phyloP scores from a whole-genome alignment of 2,113 vertebrate genomes.

The Cygnus buccinator region DNA sequence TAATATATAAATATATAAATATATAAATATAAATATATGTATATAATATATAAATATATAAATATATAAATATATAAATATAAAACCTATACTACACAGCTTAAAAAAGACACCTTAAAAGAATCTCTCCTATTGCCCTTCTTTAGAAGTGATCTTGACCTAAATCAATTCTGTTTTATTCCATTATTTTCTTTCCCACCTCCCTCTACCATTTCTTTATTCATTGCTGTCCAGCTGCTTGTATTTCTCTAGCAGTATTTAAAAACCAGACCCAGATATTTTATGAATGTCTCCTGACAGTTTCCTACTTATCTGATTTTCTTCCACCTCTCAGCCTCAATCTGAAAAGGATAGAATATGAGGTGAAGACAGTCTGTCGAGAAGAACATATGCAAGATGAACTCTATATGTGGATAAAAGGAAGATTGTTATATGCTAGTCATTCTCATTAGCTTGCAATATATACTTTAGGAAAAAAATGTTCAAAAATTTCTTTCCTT shows the following conservation, averaged over 20 bases:
- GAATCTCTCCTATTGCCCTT: neutral
- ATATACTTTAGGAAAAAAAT: neutral
- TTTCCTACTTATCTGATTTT: neutral
- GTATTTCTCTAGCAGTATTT: neutral
- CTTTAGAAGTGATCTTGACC: neutral
- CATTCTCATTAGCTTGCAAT: neutral
- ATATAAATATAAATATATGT: too few species aligned
- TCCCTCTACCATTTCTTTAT: neutral
- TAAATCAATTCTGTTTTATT: neutral
- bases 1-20: too few species aligned
- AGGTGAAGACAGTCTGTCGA: neutral
- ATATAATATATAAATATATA: too few species aligned
- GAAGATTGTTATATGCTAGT: neutral
- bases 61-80: too few species aligned
- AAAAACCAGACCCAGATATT: neutral
- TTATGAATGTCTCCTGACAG: neutral
- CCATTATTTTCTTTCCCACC: neutral
- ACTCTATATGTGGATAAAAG: neutral
- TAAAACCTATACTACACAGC: neutral
- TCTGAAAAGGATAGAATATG: neutral
- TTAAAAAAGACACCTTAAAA: neutral
- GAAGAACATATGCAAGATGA: neutral
- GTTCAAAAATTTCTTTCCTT: neutral
- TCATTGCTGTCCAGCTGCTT: neutral
- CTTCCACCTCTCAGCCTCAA: neutral